These are phyloP conservation scores for Lutjanus argentimaculatus DNA, from an alignment of 2,797 vertebrate species.

Conservation along the genomic window DNA sequence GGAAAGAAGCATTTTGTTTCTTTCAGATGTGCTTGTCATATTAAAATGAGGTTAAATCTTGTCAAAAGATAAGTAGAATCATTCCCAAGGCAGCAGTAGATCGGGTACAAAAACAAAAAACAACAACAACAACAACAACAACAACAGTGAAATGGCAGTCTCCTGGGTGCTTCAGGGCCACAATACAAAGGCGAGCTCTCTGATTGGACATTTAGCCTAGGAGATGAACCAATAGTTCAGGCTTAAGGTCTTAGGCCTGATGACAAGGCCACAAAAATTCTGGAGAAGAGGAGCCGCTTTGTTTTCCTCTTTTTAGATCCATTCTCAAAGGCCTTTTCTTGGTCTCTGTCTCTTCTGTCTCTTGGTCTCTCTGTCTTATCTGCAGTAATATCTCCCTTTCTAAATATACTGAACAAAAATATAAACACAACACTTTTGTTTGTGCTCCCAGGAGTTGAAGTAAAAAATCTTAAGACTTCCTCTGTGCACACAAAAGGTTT, in stretches of 20 bases:
- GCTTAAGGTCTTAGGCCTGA: conserved; percentile 29
- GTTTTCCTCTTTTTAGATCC: neutral
- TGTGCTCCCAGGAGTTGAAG: too few species aligned
- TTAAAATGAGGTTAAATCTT: conserved; percentile 27
- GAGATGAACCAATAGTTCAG: conserved; percentile 31
- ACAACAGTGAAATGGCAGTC: conserved; percentile 22
- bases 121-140: conserved; percentile 20
- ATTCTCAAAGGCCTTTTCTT: neutral
- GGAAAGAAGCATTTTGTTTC: conserved; percentile 8
- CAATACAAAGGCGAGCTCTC: conserved; percentile 38
- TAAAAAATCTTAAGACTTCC: too few species aligned
- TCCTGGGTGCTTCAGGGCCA: conserved; percentile 36
- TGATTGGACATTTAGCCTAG: conserved; percentile 39
- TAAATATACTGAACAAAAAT: too few species aligned
- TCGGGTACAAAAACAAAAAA: conserved; percentile 11
- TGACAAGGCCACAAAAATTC: conserved; percentile 53
- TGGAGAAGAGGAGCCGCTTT: conserved; percentile 42
- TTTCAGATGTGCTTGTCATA: conserved; percentile 16
- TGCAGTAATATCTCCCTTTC: neutral
- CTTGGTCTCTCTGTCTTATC: too few species aligned
- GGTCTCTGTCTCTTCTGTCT: neutral
- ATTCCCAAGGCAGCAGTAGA: conserved; percentile 22
- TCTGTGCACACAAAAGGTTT: too few species aligned
- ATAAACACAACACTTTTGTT: too few species aligned
- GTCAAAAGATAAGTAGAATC: conserved; percentile 8